Conservation (phyloP, 2,113 vertebrate species). For the Nerophis ophidion region DNA sequence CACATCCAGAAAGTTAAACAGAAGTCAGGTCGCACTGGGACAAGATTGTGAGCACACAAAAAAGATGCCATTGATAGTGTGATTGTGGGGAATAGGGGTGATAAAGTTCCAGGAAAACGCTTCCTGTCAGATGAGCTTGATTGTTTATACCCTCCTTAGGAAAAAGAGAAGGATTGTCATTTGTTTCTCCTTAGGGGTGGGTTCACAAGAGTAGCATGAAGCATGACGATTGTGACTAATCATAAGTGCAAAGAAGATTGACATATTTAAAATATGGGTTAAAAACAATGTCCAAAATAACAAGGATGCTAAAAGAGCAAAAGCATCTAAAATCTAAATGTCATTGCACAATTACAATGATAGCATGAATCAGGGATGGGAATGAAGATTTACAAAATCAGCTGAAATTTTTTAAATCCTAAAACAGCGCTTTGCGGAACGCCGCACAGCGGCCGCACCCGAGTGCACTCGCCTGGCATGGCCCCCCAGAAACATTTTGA, state of each 20-base stretch:
- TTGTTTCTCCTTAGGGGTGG: constrained; percentile 40
- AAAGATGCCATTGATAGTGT: constrained; percentile 35
- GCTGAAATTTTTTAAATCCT: too few relatives aligned
- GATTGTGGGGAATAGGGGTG: constrained; percentile 43
- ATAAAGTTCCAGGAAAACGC: constrained; percentile 26
- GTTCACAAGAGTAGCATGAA: constrained; percentile 18
- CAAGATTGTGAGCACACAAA: constrained; percentile 7
- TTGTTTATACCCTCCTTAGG: constrained; percentile 23
- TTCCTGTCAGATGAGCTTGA: constrained; percentile 25
- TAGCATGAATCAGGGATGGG: too few relatives aligned
- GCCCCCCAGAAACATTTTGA: too few relatives aligned
- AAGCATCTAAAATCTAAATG: constrained; percentile 85
- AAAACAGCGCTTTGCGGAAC: too few relatives aligned
- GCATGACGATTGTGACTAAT: constrained; percentile 59
- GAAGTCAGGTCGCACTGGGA: constrained; percentile 47
- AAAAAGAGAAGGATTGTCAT: constrained; percentile 61
- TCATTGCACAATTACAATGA: constrained; percentile 96
- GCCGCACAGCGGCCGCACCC: too few relatives aligned
- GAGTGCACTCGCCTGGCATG: too few relatives aligned
- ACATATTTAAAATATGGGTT: constrained; percentile 43
- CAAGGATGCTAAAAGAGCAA: constrained; percentile 57
- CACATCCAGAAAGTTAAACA: constrained; percentile 20
- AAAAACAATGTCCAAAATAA: constrained; percentile 46
- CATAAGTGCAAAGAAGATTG: constrained; percentile 68
- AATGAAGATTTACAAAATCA: too few relatives aligned